phyloP scores from a whole-genome alignment of 2,888 invertebrate genomes.

The Ypsolopha scabrella region DNA sequence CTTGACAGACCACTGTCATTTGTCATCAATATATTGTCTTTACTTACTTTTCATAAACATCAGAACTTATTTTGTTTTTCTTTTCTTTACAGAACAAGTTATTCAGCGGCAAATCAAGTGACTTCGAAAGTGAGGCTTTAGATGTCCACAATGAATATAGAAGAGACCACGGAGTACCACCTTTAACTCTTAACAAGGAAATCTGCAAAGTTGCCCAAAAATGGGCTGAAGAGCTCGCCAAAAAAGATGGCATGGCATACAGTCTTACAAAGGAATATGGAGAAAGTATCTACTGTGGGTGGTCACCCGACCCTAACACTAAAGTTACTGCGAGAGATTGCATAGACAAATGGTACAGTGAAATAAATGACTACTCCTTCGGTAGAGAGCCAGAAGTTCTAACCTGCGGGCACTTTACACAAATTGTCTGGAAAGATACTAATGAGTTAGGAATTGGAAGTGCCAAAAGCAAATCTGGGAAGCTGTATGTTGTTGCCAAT shows the following conservation, averaged over 20 bases:
- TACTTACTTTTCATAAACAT: no score
- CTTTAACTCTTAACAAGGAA: constrained; percentile 71
- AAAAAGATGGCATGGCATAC: constrained; percentile 74
- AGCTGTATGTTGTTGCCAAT: constrained; percentile 87
- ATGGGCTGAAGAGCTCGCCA: constrained; percentile 78
- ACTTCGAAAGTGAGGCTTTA: constrained; percentile 51
- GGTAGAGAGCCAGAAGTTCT: constrained; percentile 75
- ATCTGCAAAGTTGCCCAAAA: constrained; percentile 74
- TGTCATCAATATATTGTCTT: no score
- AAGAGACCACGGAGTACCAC: constrained; percentile 50
- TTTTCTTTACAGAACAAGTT: constrained; percentile 10
- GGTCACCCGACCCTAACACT: constrained; percentile 75
- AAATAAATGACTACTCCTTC: constrained; percentile 77
- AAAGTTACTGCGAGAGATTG: constrained; percentile 76
- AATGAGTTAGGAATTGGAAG: constrained; percentile 81
- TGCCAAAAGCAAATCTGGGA: constrained; percentile 80
- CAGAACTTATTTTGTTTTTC: not conserved
- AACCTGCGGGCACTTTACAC: constrained; percentile 78
- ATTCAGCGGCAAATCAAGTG: constrained; percentile 7
- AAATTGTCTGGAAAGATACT: constrained; percentile 86
- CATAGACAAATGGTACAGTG: constrained; percentile 82
- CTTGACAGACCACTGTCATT: not conserved
- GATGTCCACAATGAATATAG: constrained; percentile 55
- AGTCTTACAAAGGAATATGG: constrained; percentile 74
- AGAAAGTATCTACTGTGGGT: constrained; percentile 79